These are phyloP conservation scores for Phalacrocorax brasilianus DNA, from an alignment of 2,113 vertebrate genomes.

Conservation along the genomic window DNA sequence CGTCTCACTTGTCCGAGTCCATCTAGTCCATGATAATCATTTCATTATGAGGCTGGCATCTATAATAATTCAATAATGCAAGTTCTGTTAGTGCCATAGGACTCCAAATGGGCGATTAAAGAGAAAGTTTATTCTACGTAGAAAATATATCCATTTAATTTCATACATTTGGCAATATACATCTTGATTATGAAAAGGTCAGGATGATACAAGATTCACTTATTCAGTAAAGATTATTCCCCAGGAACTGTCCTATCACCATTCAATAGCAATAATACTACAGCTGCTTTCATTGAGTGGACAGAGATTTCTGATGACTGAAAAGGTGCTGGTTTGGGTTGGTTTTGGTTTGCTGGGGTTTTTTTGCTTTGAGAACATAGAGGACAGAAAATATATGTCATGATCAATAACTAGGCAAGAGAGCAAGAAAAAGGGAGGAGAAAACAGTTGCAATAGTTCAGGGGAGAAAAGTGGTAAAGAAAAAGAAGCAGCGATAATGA, in stretches of 20 bases:
- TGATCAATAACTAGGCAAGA: neutral
- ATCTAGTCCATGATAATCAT: neutral
- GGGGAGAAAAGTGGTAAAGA: neutral
- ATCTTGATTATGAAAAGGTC: neutral
- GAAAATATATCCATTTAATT: neutral
- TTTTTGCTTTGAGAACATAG: neutral
- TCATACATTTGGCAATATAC: neutral
- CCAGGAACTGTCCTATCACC: neutral
- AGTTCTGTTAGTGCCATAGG: neutral
- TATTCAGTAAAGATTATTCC: neutral
- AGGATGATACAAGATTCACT: neutral
- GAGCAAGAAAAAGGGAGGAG: neutral
- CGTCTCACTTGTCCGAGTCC: neutral
- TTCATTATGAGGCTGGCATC: neutral
- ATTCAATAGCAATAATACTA: neutral
- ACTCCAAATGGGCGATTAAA: neutral
- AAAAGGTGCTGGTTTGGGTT: neutral
- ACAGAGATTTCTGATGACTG: neutral
- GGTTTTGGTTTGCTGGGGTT: accelerated
- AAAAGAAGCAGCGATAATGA: neutral
- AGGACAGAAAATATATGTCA: neutral
- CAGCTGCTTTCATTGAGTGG: neutral
- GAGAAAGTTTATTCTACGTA: neutral
- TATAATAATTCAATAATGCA: neutral
- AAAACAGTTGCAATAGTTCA: neutral